Base-by-base conservation (phyloP, 2,797 vertebrate genomes). In the Graptemys geographica region DNA sequence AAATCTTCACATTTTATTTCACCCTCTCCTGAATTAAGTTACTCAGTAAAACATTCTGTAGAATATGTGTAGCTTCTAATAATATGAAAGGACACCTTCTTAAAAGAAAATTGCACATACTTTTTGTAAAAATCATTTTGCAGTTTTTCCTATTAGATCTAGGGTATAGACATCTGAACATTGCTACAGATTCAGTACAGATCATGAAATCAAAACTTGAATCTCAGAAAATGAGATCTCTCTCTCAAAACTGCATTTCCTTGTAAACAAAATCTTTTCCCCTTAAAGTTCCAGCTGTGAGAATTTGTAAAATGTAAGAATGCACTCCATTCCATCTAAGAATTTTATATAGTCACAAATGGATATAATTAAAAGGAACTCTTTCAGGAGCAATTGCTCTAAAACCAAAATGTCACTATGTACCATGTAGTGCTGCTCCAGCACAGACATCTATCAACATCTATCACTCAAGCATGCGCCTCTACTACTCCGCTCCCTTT, bases 301-400 rank as follows among this genome's bases (percentile, higher is more conserved):
- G 31, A 93, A 65, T 57, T 57, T 9, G 41, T 56, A 93, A 96
- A 95, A 92, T 76, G 25, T 49, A 87, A 92, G 49, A 65, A 92
- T 84, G 44, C n/a, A 10, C 11, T 89, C 52, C 2, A 0, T 81
- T 95, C 88, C 81, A 23, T 19, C 78, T 79, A 52, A 88, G 80
- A 49, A 86, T 94, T 87, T 51, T 83, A 51, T 94, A 85, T 90
- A 88, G 59, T 86, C 81, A 91, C 81, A 88, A 82, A 88, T 23
- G 72, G 78, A 97, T 98, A 96, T 95, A 96, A 98, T 97, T 97
- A 97, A 95, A 97, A 97, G 84, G 81, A 94, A 95, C 57, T 94
- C 90, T 92, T 97, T 87, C 62, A 83, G 90, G 82, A 96, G 49
- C 87, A 91, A 83, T 76, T 83, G 86, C 91, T 96, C 92, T 88